Evolutionary conservation across 2,113 vertebrate species (phyloP).

Genomic region (Columba janthina): DNA sequence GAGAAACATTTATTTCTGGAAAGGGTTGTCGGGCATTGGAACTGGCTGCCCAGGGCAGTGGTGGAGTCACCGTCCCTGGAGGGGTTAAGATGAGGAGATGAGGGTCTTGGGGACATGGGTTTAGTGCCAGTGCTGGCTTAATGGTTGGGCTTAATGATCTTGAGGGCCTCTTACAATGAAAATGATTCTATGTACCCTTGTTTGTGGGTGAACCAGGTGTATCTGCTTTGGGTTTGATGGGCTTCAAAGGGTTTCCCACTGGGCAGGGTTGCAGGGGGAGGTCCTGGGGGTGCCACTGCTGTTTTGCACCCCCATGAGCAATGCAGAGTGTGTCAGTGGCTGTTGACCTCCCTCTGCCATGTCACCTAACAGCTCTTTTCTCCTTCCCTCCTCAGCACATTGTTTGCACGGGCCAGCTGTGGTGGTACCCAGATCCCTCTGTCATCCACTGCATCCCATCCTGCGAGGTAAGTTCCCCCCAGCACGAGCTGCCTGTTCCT

Average conservation of each 20-base stretch:
- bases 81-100: no score
- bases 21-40: no score
- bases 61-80: no score
- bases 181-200: no score
- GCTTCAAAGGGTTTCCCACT: neutral
- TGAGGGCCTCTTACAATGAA: no score
- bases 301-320: neutral
- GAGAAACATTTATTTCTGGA: no score
- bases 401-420: constrained; percentile 89
- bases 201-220: neutral
- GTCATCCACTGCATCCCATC: constrained; percentile 90
- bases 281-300: neutral
- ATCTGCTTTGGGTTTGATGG: neutral
- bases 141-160: no score
- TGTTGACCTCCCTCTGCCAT: neutral
- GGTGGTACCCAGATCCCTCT: constrained; percentile 88
- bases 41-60: no score
- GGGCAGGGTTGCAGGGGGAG: neutral
- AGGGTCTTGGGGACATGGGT: no score
- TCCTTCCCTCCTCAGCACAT: constrained; percentile 78
- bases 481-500: neutral
- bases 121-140: no score
- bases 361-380: neutral
- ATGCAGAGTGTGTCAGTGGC: neutral
- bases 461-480: constrained; percentile 86